Percentiles rank a stretch among this genome's conserved stretches.
phyloP scores from a whole-genome alignment of 1,140 invertebrate species.

The Scaptomyza montana region DNA sequence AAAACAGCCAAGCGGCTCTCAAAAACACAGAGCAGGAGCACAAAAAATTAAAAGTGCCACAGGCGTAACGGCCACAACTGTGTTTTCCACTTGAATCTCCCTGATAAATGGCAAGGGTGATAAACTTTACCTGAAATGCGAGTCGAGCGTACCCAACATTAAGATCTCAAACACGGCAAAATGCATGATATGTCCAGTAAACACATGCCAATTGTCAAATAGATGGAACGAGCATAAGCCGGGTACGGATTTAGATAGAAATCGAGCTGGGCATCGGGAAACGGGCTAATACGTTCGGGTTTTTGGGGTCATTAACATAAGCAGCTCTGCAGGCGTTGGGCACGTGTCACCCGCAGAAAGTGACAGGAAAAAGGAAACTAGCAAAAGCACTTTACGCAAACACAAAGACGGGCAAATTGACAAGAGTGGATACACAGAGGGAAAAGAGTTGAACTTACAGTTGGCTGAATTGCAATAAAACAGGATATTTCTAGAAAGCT shows the following conservation, averaged over 20 bases:
- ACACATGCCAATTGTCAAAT: conserved; percentile 75
- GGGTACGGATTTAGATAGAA: background rate
- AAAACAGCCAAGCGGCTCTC: background rate
- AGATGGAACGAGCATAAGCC: conserved; percentile 32
- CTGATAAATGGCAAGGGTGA: conserved; percentile 68
- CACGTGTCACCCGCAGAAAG: conserved; percentile 56
- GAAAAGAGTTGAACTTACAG: background rate
- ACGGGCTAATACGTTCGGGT: conserved; percentile 6
- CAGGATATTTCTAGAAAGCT: too few species aligned
- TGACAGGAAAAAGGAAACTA: conserved; percentile 61
- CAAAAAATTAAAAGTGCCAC: conserved; percentile 29
- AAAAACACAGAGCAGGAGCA: background rate
- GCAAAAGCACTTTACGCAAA: conserved; percentile 55
- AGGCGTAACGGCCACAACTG: conserved; percentile 21
- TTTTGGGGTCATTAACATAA: conserved; percentile 72
- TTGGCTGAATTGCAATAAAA: too few species aligned
- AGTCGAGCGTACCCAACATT: conserved; percentile 69
- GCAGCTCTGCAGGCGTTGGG: conserved; percentile 71
- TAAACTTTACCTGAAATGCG: conserved; percentile 74
- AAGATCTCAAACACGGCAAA: conserved; percentile 64
- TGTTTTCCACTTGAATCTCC: conserved; percentile 64
- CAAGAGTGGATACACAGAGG: too few species aligned
- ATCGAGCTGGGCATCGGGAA: background rate
- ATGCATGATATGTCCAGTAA: conserved; percentile 52
- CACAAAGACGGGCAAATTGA: background rate